These are phyloP conservation scores for Anoplopoma fimbria DNA, from an alignment of 2,113 vertebrate genomes.

Conservation along the genomic window DNA sequence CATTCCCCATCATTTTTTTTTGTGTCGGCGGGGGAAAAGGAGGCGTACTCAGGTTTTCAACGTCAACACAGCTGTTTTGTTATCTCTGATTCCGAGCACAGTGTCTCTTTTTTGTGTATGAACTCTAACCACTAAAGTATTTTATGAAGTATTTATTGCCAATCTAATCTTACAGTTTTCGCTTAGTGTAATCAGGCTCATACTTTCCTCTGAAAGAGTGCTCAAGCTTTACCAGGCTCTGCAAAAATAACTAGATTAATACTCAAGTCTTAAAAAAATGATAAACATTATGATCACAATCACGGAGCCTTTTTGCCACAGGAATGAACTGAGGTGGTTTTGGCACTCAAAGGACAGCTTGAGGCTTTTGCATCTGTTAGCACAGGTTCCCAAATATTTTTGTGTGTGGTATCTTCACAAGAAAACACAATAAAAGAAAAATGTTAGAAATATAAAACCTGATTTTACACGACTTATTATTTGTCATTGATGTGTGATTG, in stretches of 20 bases:
- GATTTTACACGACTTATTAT: neutral
- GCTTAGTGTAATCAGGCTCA: no score
- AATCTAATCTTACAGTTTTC: neutral
- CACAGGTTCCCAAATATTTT: neutral
- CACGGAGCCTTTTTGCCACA: no score
- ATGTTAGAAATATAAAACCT: neutral
- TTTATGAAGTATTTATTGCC: neutral
- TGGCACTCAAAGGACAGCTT: neutral
- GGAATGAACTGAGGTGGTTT: slow-evolving; percentile 5
- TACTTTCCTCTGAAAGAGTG: neutral
- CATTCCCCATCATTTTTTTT: no score
- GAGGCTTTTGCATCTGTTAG: slow-evolving; percentile 6
- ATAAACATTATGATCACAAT: no score
- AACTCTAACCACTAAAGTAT: neutral
- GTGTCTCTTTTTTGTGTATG: neutral
- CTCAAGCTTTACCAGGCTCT: neutral
- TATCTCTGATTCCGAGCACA: neutral
- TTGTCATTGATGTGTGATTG: neutral
- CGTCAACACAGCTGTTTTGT: neutral
- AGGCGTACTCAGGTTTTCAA: no score
- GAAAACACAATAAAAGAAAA: neutral
- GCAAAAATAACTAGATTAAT: no score
- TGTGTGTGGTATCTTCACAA: neutral
- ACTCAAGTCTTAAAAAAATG: no score
- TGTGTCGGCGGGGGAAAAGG: neutral